These are phyloP conservation scores for Stichopus chloronotus DNA, from an alignment of 35 echinoderm and acorn worm genomes.

Conservation along the genomic window DNA sequence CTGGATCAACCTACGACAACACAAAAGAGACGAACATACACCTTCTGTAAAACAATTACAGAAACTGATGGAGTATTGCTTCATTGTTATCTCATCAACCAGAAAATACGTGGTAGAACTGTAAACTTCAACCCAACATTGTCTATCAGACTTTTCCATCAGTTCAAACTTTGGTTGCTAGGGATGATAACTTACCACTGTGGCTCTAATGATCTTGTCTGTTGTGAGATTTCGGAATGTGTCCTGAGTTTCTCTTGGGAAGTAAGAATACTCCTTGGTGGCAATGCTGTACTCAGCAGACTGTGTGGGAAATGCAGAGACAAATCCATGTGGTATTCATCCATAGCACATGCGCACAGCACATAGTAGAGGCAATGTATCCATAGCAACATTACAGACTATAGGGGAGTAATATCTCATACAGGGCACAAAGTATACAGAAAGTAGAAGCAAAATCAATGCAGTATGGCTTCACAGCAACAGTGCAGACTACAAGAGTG, in stretches of 20 bases:
- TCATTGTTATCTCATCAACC: background rate
- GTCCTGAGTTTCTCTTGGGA: slow-evolving; percentile 53
- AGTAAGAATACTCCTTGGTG: slow-evolving; percentile 31
- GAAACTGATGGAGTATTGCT: too few relatives aligned
- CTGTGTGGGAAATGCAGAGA: background rate
- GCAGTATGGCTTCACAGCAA: too few relatives aligned
- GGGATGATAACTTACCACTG: slow-evolving; percentile 28
- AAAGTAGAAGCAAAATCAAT: too few relatives aligned
- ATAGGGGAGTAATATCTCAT: too few relatives aligned
- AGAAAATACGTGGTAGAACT: background rate
- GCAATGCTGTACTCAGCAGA: slow-evolving; percentile 60
- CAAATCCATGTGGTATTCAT: too few relatives aligned
- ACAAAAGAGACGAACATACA: too few relatives aligned
- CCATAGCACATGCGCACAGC: background rate
- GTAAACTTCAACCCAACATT: background rate
- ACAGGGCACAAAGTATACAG: too few relatives aligned
- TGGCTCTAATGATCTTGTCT: slow-evolving; percentile 53
- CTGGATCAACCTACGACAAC: background rate
- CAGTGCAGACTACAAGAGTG: too few relatives aligned
- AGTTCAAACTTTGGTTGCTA: background rate
- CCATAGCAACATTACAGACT: too few relatives aligned
- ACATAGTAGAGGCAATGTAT: too few relatives aligned
- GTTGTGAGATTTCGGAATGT: slow-evolving; percentile 46
- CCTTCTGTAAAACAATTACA: too few relatives aligned
- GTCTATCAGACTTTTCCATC: background rate